Base-by-base conservation (phyloP, 2,888 invertebrate species). In the Entomobrya multifasciata region DNA sequence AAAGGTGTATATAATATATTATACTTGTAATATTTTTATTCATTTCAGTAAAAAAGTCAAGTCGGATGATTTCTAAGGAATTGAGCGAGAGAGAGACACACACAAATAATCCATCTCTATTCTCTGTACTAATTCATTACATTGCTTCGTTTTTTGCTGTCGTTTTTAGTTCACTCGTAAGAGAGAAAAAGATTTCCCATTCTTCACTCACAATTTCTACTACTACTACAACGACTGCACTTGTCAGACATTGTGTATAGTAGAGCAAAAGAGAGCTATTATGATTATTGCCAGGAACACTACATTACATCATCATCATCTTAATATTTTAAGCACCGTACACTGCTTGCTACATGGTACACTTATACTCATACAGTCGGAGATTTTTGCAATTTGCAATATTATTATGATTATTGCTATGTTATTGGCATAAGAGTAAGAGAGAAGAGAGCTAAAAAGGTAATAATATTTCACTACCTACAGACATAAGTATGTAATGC, bases 351-450 rank as follows among this genome's bases (percentile, higher is more conserved):
- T n/a, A 20, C 17, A 57, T 25, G 22, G 57, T 6, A 36, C 36
- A 36, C 36, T 6, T 36, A 36, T 36, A 36, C 4, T 36, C 36
- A 36, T 36, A 36, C 36, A 36, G 49, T 3, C n/a, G n/a, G n/a
- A n/a, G n/a, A n/a, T n/a, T n/a, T n/a, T 49, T 15, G 57, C 57
- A 57, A 57, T 57, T 57, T 57, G 57, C 57, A 25, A 57, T 57
- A 22, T 44, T 27, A 70, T 70, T 70, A 70, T 36, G 36, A 70
- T 70, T 70, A 70, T 70, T 70, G 44, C 41, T 70, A 70, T 44
- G 70, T 70, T 70, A 41, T 70, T 36, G 36, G 70, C 36, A 70
- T 70, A 70, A 41, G 44, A 70, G 20, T 65, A 17, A 36, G 65
- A 65, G 65, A 17, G 5, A 44, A 11, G 20, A 41, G 41, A 70